These are phyloP conservation scores for Alethe castanea DNA, from an alignment of 2,113 vertebrate species.

Conservation along the genomic window DNA sequence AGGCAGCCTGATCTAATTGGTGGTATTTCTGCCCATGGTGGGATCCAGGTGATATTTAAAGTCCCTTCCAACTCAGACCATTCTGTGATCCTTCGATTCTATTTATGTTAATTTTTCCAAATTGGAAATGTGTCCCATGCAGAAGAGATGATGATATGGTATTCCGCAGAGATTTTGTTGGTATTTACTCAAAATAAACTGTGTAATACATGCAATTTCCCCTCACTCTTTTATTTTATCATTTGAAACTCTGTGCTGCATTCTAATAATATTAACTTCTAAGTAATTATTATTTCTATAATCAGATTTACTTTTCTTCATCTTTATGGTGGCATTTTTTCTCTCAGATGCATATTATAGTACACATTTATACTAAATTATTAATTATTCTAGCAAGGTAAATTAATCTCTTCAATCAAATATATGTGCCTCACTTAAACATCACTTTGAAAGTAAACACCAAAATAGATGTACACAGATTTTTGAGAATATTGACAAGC, in stretches of 20 bases:
- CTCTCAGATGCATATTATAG: background rate
- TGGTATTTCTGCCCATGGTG: background rate
- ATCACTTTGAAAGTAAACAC: background rate
- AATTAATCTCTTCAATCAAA: background rate
- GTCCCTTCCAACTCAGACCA: background rate
- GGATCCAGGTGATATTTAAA: background rate
- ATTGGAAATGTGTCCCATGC: background rate
- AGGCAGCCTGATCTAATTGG: background rate
- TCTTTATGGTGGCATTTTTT: background rate
- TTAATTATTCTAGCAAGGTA: background rate
- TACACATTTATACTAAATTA: background rate
- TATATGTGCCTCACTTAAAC: background rate
- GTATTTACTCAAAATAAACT: background rate
- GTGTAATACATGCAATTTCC: background rate
- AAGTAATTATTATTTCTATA: background rate
- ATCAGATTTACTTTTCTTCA: background rate
- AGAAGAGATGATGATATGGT: background rate
- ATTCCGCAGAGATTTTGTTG: background rate
- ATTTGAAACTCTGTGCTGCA: background rate
- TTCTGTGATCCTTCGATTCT: background rate
- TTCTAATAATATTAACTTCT: background rate
- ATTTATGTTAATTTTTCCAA: fast-evolving
- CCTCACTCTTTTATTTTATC: background rate
- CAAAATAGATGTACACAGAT: background rate
- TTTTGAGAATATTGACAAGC: background rate